Evolutionary conservation across 1,140 invertebrate genomes (phyloP).

Genomic region (Drosophila mojavensis): DNA sequence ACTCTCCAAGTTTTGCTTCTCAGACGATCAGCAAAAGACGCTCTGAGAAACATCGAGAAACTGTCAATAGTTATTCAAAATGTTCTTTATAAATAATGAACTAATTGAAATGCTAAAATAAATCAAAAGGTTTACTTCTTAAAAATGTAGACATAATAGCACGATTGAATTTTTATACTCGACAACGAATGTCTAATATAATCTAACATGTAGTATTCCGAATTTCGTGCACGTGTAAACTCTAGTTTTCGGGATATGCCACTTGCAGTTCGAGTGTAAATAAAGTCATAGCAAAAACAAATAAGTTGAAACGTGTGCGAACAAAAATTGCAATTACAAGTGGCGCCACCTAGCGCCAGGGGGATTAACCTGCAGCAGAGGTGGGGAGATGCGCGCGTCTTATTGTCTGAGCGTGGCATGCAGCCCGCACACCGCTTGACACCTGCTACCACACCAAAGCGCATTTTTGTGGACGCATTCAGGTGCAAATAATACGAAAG

Average conservation of each 20-base stretch:
- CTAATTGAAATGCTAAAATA: no score
- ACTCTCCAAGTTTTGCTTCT: no score
- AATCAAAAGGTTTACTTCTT: no score
- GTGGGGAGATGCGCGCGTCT: background rate
- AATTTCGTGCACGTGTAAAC: slow-evolving; percentile 12
- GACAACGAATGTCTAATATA: no score
- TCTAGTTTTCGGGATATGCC: slow-evolving; percentile 28
- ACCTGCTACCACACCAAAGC: slow-evolving; percentile 24
- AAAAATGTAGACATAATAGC: no score
- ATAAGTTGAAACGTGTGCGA: slow-evolving; percentile 50
- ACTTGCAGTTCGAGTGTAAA: slow-evolving; percentile 74
- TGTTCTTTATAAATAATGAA: no score
- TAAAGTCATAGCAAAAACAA: slow-evolving; percentile 54
- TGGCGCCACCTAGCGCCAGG: slow-evolving; percentile 8
- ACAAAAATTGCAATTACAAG: slow-evolving; percentile 67
- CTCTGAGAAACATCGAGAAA: no score
- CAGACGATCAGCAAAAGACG: no score
- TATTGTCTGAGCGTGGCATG: slow-evolving; percentile 12
- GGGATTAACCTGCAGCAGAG: background rate
- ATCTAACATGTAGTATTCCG: no score
- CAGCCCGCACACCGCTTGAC: background rate
- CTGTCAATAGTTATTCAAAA: no score
- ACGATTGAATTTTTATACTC: no score
- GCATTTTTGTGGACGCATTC: slow-evolving; percentile 59
- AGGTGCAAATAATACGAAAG: slow-evolving; percentile 57